Base-by-base conservation (phyloP, 2,113 vertebrate genomes). In the Pterocles orientalis region DNA sequence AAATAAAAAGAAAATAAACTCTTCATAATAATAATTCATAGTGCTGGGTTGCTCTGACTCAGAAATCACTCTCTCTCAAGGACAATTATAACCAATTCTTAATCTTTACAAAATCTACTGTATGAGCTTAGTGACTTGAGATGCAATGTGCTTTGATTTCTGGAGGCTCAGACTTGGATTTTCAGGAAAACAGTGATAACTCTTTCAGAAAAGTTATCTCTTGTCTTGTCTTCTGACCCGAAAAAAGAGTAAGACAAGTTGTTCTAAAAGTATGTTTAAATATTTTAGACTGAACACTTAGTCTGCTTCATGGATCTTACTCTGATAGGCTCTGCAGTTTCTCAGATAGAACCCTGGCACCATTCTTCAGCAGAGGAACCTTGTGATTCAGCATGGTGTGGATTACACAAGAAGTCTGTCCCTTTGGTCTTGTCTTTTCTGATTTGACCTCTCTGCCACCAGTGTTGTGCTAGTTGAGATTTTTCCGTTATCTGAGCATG, bases 1-100 rank as follows among this genome's bases (percentile, higher is more conserved):
- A 97, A 97, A 97, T 93, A 96, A 88, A 96, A 97, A 94, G 90
- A 94, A 95, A 96, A 80, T 79, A 92, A 97, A 75, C 39, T 70
- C 71, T 95, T 93, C 90, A 71, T 94, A 95, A 91, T 88, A 90
- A 23, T 50, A 68, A 29, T 36, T 36, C 36, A 75, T 25, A 51
- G 31, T 75, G 33, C 58, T 79, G 34, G 65, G 64, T 65, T 95
- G 48, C 82, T 97, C n/a, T 95, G 82, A 83, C 64, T 93, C 80
- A 88, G 82, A 94, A 78, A 90, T 89, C 61, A 77, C 33, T 96
- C 62, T n/a, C 61, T 94, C 80, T 41, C 70, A 90, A 91, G 82
- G 68, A 19, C 41, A 88, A 41, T 72, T 88, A 65, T 90, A 95
- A 96, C 73, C 75, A 95, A 58, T 69, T 88, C 47, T 87, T 79